phyloP scores from a whole-genome alignment of 2,888 invertebrate genomes.

The Mechanitis messenoides region DNA sequence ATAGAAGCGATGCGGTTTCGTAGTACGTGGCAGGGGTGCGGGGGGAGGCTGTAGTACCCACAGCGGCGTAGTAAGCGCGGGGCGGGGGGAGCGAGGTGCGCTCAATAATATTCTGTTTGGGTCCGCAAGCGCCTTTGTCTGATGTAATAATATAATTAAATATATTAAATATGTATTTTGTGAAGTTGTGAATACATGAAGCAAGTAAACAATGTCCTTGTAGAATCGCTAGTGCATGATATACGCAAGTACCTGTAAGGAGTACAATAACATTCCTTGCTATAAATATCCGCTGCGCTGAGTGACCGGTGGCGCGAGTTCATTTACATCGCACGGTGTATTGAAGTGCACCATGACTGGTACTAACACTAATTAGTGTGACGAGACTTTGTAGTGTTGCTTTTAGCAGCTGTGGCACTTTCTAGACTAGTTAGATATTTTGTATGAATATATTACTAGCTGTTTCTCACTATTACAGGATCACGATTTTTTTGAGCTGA shows the following conservation, averaged over 20 bases:
- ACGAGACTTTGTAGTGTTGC: neutral
- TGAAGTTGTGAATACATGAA: neutral
- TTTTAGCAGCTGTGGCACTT: no score
- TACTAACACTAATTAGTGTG: neutral
- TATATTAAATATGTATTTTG: neutral
- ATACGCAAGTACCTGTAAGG: conserved; percentile 35
- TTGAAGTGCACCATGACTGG: conserved; percentile 26
- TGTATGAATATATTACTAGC: no score
- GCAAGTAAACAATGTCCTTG: neutral
- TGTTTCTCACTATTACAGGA: no score
- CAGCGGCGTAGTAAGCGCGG: conserved; percentile 58
- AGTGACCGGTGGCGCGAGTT: conserved; percentile 49
- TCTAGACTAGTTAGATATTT: neutral
- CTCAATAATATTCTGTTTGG: conserved; percentile 45
- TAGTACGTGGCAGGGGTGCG: conserved; percentile 43
- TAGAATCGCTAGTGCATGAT: neutral
- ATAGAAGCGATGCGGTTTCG: conserved; percentile 31
- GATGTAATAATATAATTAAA: conserved; percentile 35
- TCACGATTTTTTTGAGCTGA: no score
- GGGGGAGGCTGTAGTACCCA: conserved; percentile 51
- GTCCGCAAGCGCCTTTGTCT: conserved; percentile 50
- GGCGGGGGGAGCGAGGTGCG: conserved; percentile 36
- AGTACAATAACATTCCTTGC: conserved; percentile 65
- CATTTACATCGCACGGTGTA: conserved; percentile 60
- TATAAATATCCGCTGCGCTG: conserved; percentile 60